These are phyloP conservation scores for Blennius ocellaris DNA, from an alignment of 2,113 vertebrate genomes.

Conservation along the genomic window DNA sequence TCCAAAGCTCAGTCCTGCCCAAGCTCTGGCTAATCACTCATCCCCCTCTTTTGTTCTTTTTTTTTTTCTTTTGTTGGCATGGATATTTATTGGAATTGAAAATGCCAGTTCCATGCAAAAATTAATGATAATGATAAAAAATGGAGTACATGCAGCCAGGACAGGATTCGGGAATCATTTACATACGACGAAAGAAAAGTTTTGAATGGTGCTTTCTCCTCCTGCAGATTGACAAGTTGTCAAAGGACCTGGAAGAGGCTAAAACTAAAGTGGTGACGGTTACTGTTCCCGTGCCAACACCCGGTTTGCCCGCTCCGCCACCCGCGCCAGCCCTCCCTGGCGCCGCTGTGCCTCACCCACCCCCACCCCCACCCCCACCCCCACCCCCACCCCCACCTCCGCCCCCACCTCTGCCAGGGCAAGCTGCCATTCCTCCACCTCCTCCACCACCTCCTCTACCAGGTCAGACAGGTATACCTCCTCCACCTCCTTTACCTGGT, in stretches of 20 bases:
- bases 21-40: conserved; percentile 42
- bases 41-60: conserved; percentile 43
- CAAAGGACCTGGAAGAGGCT: conserved; percentile 87
- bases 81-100: conserved; percentile 20
- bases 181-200: not conserved
- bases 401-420: conserved; percentile 64
- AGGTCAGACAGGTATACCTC: conserved; percentile 20
- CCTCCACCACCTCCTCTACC: conserved; percentile 70
- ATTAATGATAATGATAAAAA: conserved; percentile 13
- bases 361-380: conserved; percentile 64
- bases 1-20: conserved; percentile 32
- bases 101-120: conserved; percentile 21
- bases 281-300: conserved; percentile 73
- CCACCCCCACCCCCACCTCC: conserved; percentile 28
- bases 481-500: conserved; percentile 51
- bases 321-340: conserved; percentile 63
- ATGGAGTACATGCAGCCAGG: not conserved
- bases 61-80: conserved; percentile 38
- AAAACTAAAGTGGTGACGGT: conserved; percentile 81
- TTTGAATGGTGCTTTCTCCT: not conserved
- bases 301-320: conserved; percentile 61
- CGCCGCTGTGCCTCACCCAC: conserved; percentile 13
- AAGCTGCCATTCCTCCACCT: conserved; percentile 25
- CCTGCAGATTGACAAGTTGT: conserved; percentile 83
- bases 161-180: not conserved